phyloP scores from a whole-genome alignment of 2,797 vertebrate genomes.

The Limosa lapponica region DNA sequence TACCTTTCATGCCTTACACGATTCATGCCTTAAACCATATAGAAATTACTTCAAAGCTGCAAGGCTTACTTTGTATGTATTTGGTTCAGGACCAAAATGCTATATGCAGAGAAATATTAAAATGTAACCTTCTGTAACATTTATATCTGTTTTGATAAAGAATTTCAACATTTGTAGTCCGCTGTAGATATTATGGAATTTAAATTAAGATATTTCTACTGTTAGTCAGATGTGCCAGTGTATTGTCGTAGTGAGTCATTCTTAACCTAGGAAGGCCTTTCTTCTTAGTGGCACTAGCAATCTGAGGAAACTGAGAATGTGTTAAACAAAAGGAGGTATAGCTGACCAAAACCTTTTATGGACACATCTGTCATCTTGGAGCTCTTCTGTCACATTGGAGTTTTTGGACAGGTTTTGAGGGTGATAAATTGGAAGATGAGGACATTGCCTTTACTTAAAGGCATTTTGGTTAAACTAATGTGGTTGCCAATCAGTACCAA shows the following conservation, averaged over 20 bases:
- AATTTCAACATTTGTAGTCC: background rate
- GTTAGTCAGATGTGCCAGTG: background rate
- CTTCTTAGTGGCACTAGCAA: background rate
- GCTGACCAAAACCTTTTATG: background rate
- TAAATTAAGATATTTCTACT: background rate
- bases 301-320: background rate
- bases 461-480: background rate
- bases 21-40: background rate
- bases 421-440: background rate
- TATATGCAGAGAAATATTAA: background rate
- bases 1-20: background rate
- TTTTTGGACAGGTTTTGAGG: background rate
- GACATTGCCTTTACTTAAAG: background rate
- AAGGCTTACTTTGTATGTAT: background rate
- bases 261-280: background rate
- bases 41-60: background rate
- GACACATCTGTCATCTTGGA: background rate
- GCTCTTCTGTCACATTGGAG: rapidly evolving
- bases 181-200: background rate
- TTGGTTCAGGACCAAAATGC: background rate
- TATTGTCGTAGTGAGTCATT: background rate
- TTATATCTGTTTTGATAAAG: background rate
- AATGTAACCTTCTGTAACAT: background rate
- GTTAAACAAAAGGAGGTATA: background rate
- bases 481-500: background rate